Evolutionary conservation across 2,888 invertebrate genomes (phyloP), one percentile per base, ranked within the genome.

Genomic region (Diadegma fenestrale): DNA sequence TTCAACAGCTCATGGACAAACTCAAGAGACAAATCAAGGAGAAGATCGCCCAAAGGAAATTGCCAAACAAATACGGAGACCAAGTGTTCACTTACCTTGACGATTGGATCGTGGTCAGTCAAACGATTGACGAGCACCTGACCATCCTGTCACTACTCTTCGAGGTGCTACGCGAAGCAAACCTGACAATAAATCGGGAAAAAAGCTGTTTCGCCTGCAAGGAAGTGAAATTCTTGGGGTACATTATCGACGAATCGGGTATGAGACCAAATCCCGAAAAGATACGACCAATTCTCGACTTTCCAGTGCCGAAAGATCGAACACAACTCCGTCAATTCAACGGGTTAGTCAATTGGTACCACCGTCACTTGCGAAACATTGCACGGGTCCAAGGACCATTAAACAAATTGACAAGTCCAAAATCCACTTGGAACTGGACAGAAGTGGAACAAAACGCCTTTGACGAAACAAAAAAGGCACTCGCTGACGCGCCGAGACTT

Each of bases 301-400:
- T 58, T 14, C 81, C 45, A n/a, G 76, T 22, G 58, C 72, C 66
- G 6, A 77, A 8, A 5, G 82, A 61, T 63, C 68, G 64, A 33
- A 78, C 51, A 0, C 51, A 51, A 22, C 51, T 51, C 3, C 19
- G 51, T 19, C 51, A 51, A 8, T 51, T 51, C n/a, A 86, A 85
- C n/a, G 84, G 84, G 4, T 64, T 80, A 10, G 84, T 84, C 1
- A 85, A 86, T 54, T 86, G 84, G 84, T 85, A 85, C 26, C 82
- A 82, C n/a, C 75, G 79, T 0, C 85, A 85, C 12, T 19, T 85
- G 14, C 79, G 79, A 33, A 63, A 69, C 22, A 76, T 85, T 4
- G 82, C 85, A 1, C 26, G 45, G 7, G 43, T 85, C 3, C 85
- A 85, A 41, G 84, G 81, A 10, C 84, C 86, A 0, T 22, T 86